Percentiles rank a stretch among this genome's conserved stretches.
Conservation (phyloP, 2,888 invertebrate genomes). For the Lithophane ornitopus region DNA sequence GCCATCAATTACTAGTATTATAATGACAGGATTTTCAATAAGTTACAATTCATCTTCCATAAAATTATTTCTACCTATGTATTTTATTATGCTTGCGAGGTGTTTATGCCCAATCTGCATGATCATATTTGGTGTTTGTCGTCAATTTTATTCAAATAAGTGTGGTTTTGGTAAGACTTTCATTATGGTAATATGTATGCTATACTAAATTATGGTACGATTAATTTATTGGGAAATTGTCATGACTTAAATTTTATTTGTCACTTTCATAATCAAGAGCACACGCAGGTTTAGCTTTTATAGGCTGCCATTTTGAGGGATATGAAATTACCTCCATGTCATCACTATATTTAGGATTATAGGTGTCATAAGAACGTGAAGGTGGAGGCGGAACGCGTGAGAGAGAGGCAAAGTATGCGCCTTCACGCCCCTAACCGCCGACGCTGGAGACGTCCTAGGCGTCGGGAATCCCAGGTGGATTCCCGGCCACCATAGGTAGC, state of each 20-base stretch:
- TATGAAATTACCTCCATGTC: not conserved
- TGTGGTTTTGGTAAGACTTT: constrained; percentile 2
- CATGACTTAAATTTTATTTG: not conserved
- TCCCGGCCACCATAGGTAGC: no score
- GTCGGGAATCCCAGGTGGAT: no score
- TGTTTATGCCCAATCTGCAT: constrained; percentile 9
- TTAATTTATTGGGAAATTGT: not conserved
- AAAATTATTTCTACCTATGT: not conserved
- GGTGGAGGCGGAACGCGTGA: no score
- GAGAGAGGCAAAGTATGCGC: no score
- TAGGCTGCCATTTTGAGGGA: no score
- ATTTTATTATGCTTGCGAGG: constrained; percentile 8
- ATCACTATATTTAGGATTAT: not conserved
- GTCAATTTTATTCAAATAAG: constrained; percentile 39
- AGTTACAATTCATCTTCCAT: not conserved
- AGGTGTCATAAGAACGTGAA: no score
- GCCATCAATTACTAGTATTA: not conserved
- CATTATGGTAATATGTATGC: constrained; percentile 18
- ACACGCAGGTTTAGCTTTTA: not conserved
- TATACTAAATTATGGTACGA: not conserved
- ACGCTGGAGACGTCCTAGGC: no score
- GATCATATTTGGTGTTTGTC: constrained; percentile 14
- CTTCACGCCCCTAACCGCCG: no score
- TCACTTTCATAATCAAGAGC: not conserved
- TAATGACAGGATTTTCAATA: not conserved